A percentile compares a stretch with the other conserved stretches of the same genome.
Evolutionary conservation across 2,888 invertebrate genomes (phyloP).

Genomic region (Glaucopsyche alexis): DNA sequence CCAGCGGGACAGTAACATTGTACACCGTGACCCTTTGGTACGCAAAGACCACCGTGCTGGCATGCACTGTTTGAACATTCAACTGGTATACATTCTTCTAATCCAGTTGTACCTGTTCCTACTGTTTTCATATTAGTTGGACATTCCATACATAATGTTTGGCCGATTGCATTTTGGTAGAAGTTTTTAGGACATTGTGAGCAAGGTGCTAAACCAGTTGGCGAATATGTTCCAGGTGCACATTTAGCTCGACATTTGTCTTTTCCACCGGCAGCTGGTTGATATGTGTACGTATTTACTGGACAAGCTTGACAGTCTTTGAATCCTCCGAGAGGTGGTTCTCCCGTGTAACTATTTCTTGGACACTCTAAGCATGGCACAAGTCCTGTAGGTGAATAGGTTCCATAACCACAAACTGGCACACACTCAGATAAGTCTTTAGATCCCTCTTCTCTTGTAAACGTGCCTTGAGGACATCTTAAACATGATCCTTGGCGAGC

Average conservation of each 20-base stretch:
- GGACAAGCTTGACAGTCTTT: conserved; percentile 97
- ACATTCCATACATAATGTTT: conserved; percentile 93
- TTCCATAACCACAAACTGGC: conserved; percentile 97
- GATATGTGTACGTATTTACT: conserved; percentile 92
- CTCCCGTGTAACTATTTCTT: conserved; percentile 92
- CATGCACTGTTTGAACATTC: conserved; percentile 93
- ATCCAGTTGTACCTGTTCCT: conserved; percentile 86
- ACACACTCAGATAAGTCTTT: conserved; percentile 92
- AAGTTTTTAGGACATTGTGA: conserved; percentile 95
- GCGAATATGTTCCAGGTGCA: conserved; percentile 92
- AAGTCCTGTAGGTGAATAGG: conserved; percentile 95
- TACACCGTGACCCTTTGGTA: conserved; percentile 92
- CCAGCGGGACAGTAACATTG: conserved; percentile 97
- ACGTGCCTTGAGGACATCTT: conserved; percentile 95
- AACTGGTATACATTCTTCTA: conserved; percentile 92
- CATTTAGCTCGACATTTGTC: conserved; percentile 94
- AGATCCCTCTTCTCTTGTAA: conserved; percentile 93
- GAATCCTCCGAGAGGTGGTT: conserved; percentile 93
- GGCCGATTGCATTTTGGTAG: conserved; percentile 92
- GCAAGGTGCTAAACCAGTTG: conserved; percentile 96
- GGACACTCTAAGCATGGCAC: conserved; percentile 97
- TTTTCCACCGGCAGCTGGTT: conserved; percentile 92
- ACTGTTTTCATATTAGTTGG: conserved; percentile 94
- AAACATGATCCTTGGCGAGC: conserved; percentile 94
- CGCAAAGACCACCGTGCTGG: conserved; percentile 94